phyloP scores from a whole-genome alignment of 2,113 vertebrate species.

The Excalfactoria chinensis region DNA sequence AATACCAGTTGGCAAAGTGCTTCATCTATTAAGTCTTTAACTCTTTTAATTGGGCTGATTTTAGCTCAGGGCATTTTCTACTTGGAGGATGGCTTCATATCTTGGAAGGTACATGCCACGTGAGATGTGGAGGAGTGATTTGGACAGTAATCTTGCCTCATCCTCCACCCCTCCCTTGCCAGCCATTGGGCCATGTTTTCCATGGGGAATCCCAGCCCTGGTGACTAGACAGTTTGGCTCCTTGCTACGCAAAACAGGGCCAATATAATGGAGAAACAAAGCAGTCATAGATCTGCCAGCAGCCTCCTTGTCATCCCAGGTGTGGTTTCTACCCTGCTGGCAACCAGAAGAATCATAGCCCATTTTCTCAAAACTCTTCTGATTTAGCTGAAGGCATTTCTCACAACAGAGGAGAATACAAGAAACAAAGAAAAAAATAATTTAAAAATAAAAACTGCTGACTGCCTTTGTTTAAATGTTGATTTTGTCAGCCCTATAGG shows the following conservation, averaged over 20 bases:
- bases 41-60: conserved; percentile 24
- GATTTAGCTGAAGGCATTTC: neutral
- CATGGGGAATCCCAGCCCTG: conserved; percentile 37
- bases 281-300: neutral
- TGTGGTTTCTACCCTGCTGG: neutral
- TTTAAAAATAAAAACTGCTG: neutral
- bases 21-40: conserved; percentile 15
- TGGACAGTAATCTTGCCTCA: conserved; percentile 56
- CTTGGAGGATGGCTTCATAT: neutral
- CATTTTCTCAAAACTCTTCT: neutral
- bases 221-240: conserved; percentile 19
- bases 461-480: neutral
- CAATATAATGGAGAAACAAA: neutral
- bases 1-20: neutral
- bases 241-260: conserved; percentile 26
- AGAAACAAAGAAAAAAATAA: neutral
- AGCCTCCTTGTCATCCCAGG: neutral
- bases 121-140: conserved; percentile 52
- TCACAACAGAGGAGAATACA: neutral
- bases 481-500: neutral
- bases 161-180: conserved; percentile 46
- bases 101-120: conserved; percentile 43
- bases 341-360: neutral
- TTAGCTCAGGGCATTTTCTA: conserved; percentile 27
- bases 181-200: conserved; percentile 26